A percentile compares a stretch with the other conserved stretches of the same genome.
Conservation (phyloP, 1,140 invertebrate species). For the Ostrea edulis region DNA sequence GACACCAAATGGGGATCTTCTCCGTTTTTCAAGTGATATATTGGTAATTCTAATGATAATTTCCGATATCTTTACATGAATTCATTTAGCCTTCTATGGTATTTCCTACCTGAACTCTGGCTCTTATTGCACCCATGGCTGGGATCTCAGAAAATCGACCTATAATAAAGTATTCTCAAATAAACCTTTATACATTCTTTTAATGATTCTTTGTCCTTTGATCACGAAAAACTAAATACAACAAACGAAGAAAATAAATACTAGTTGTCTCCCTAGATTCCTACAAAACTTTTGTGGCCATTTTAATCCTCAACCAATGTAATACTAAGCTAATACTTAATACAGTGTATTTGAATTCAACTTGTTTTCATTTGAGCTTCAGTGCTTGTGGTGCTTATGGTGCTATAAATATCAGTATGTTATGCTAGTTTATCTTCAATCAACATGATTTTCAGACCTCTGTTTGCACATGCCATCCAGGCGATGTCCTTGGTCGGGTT, state of each 20-base stretch:
- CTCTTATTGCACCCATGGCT: constrained; percentile 81
- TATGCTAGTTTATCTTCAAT: no score
- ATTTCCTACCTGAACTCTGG: constrained; percentile 80
- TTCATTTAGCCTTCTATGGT: background rate
- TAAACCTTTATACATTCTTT: background rate
- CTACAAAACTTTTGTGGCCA: background rate
- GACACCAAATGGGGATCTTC: background rate
- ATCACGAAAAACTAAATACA: background rate
- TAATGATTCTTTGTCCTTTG: no score
- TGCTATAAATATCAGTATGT: no score
- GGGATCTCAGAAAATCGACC: constrained; percentile 81
- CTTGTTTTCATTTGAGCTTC: no score
- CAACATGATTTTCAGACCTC: constrained; percentile 84
- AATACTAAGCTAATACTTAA: no score
- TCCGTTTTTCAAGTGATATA: background rate
- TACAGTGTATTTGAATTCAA: no score
- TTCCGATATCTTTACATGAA: background rate
- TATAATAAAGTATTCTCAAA: constrained; percentile 57
- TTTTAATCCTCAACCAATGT: constrained; percentile 39
- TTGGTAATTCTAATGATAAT: background rate
- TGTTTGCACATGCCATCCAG: constrained; percentile 98
- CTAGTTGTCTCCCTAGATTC: background rate
- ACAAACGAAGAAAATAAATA: background rate
- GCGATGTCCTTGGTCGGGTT: constrained; percentile 94
- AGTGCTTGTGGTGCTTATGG: no score